A percentile compares a stretch with the other conserved stretches of the same genome.
Evolutionary conservation across 2,888 invertebrate genomes (phyloP).

Genomic region (Agrotis clavis): DNA sequence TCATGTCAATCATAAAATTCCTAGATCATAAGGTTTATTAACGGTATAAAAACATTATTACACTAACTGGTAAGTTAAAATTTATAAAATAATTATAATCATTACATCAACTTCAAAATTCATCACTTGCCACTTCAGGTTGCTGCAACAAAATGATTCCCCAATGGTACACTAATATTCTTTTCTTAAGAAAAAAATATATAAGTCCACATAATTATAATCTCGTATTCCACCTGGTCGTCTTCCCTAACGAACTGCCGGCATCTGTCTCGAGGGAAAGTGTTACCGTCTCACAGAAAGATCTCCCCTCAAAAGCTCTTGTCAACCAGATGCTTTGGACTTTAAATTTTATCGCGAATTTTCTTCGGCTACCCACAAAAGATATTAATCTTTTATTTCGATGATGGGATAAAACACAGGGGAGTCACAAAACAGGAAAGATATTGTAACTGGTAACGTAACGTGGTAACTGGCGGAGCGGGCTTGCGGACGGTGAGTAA

Average conservation of each 20-base stretch:
- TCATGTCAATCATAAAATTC: too few species aligned
- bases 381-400: conserved; percentile 39
- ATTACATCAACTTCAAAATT: neutral
- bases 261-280: conserved; percentile 49
- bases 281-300: conserved; percentile 45
- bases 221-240: conserved; percentile 45
- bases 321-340: conserved; percentile 56
- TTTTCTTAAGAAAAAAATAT: conserved; percentile 2
- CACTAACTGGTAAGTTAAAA: neutral
- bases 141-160: conserved; percentile 28
- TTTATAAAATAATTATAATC: neutral
- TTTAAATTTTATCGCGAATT: conserved; percentile 57
- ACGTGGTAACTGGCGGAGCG: too few species aligned
- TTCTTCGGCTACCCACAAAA: conserved; percentile 36
- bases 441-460: conserved; percentile 5
- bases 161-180: conserved; percentile 11
- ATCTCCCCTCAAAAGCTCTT: conserved; percentile 50
- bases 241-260: conserved; percentile 55
- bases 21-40: too few species aligned
- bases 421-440: neutral
- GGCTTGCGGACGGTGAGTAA: too few species aligned
- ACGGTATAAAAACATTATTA: neutral
- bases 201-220: conserved; percentile 47
- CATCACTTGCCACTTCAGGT: conserved; percentile 21
- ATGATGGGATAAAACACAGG: conserved; percentile 26